Evolutionary conservation across 2,113 vertebrate genomes (phyloP).

Genomic region (Campylorhamphus procurvoides): DNA sequence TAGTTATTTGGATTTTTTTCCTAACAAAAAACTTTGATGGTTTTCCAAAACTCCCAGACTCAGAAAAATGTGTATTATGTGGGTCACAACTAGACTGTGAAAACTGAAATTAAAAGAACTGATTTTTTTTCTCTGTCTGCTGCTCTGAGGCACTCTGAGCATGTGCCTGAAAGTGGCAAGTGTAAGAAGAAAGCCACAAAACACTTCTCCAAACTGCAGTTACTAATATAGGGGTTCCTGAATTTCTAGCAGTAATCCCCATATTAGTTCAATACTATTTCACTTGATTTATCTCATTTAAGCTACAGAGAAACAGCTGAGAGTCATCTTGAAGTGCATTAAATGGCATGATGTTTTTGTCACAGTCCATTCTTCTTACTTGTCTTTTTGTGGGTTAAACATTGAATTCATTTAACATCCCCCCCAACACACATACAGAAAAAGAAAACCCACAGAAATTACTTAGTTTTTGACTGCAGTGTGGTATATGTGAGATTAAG

Average conservation of each 20-base stretch:
- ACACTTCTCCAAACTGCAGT: neutral
- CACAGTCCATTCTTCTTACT: neutral
- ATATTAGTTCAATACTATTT: neutral
- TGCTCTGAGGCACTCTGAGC: neutral
- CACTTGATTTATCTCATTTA: neutral
- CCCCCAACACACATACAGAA: too few species aligned
- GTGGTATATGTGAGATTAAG: neutral
- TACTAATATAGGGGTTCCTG: neutral
- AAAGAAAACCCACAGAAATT: neutral
- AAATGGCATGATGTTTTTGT: neutral
- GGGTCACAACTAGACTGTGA: neutral
- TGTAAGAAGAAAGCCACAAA: neutral
- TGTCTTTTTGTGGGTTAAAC: neutral
- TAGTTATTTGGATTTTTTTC: neutral
- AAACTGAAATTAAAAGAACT: neutral
- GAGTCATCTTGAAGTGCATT: neutral
- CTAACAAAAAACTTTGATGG: neutral
- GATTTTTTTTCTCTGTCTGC: neutral
- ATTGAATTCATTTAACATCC: neutral
- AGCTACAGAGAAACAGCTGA: neutral
- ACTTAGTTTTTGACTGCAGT: neutral
- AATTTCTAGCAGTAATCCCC: neutral
- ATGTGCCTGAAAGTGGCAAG: neutral
- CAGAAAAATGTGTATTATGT: neutral
- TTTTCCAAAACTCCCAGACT: neutral